Evolutionary conservation across 2,113 vertebrate genomes (phyloP), one percentile per base, ranked within the genome.

Genomic region (Falcunculus frontatus): DNA sequence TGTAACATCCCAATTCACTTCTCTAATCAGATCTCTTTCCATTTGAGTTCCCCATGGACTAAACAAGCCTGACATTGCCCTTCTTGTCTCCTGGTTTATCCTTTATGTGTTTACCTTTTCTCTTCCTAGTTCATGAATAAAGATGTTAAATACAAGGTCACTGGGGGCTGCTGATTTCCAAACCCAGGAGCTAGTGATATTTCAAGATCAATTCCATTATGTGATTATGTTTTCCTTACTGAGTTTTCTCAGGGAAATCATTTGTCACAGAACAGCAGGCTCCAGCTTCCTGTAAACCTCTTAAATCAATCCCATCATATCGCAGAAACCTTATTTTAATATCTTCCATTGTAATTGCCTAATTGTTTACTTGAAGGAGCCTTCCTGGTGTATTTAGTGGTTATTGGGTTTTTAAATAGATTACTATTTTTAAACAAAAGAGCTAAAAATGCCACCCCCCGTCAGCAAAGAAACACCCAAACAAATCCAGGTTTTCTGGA

Each of bases 151-250:
- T 20, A 70, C 44, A 84, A 89, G 84, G 84, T 78, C 69, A 69
- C 11, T 25, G 77, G 68, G 50, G 49, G 33, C 50, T 79, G 73
- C 62, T 64, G 70, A 87, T 89, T 87, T 89, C 47, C 79, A 88
- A 59, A 65, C 59, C 32, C 63, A 60, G 27, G 59, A 93, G 74
- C 74, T 46, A 50, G 86, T 68, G 60, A 60, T 91, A 46, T 91
- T 95, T 89, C 87, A 91, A 92, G 89, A 91, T 70, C 84, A 72
- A 91, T 93, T 94, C 79, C 55, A 78, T 96, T 89, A 90, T 80
- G 35, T 87, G 78, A 95, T 97, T 96, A 93, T 83, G 70, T 84
- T 91, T 87, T 52, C 52, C 78, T 95, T 95, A 91, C 59, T 53
- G 68, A 33, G 19, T 91, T 95, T 90, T 90, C 89, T 92, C 63